phyloP scores from a whole-genome alignment of 2,888 invertebrate genomes.

The Coenonympha glycerion region DNA sequence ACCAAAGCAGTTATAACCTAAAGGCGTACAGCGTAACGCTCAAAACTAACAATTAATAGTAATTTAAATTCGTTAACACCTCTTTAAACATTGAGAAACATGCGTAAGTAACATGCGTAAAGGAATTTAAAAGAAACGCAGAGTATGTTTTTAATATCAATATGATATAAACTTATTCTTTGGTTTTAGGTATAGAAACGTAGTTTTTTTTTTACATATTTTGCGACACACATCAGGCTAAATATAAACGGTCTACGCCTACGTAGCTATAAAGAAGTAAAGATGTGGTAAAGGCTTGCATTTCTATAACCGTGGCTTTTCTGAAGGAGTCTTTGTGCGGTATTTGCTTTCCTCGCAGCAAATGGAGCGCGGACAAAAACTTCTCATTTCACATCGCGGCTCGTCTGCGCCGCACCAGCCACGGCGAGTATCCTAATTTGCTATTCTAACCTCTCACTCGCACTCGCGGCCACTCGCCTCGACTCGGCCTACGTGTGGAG shows the following conservation, averaged over 20 bases:
- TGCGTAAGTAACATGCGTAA: no score
- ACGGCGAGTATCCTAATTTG: constrained; percentile 15
- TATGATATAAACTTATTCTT: no score
- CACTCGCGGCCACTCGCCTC: no score
- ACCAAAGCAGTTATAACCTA: no score
- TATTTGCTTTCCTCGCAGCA: constrained; percentile 34
- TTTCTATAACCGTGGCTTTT: constrained; percentile 14
- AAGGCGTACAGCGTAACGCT: no score
- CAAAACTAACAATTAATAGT: no score
- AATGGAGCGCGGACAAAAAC: constrained; percentile 34
- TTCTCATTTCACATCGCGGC: constrained; percentile 31
- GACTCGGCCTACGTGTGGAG: no score
- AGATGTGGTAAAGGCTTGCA: constrained; percentile 10
- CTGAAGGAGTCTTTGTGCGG: constrained; percentile 19
- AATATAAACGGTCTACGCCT: background rate
- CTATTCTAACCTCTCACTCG: no score
- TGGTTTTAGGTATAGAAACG: background rate
- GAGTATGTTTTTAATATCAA: no score
- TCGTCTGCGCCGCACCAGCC: background rate
- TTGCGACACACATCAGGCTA: background rate
- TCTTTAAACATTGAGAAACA: no score
- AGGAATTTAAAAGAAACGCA: no score
- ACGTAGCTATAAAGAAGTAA: constrained; percentile 9
- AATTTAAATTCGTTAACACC: no score
- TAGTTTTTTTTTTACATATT: background rate